Evolutionary conservation across 1,140 invertebrate species (phyloP).

Genomic region (Brachionus sp.): DNA sequence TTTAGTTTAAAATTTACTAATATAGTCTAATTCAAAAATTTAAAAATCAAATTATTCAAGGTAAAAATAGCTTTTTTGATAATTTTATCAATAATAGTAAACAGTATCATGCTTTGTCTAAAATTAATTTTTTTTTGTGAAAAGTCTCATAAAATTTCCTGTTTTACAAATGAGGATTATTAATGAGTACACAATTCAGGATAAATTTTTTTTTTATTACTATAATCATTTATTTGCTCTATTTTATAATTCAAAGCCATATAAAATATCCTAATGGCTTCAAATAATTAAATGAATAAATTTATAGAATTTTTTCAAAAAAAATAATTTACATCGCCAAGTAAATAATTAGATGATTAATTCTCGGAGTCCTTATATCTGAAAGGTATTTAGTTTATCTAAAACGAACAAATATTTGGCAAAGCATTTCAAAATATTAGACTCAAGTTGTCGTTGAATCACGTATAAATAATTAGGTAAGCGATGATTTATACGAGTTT

Average conservation of each 20-base stretch:
- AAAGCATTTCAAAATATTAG: background rate
- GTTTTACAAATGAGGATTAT: background rate
- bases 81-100: too few relatives aligned
- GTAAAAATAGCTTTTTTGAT: too few relatives aligned
- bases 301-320: background rate
- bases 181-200: background rate
- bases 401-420: background rate
- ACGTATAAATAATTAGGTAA: background rate
- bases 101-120: background rate
- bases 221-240: background rate
- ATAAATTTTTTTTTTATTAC: background rate
- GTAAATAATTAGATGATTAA: background rate
- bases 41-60: background rate
- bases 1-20: too few relatives aligned
- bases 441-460: background rate
- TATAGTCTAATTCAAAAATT: too few relatives aligned
- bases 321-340: background rate
- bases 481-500: background rate
- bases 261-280: background rate
- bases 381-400: background rate
- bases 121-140: background rate
- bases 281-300: background rate
- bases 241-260: background rate
- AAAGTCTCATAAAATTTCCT: background rate
- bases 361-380: background rate